Base-by-base conservation (phyloP, 2,113 vertebrate genomes). In the Merops nubicus region DNA sequence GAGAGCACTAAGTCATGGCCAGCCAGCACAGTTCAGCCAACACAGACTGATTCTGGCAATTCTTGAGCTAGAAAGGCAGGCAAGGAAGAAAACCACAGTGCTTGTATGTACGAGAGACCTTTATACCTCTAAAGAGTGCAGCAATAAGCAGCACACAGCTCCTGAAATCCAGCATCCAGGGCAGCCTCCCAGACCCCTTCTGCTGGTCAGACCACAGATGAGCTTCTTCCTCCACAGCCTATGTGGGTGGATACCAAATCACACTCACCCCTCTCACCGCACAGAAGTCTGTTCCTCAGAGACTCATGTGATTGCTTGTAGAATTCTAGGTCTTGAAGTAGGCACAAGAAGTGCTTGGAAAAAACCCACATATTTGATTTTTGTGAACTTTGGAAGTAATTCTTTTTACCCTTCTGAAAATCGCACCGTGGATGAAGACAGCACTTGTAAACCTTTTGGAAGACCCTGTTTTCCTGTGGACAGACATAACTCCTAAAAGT, bases 11-110 rank as follows among this genome's bases (percentile, higher is more conserved):
- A 60, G 65, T 73, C 51, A 87, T 42, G 36, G 73, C 94, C 89
- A 77, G 93, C 89, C 79, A 45, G 60, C 80, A 69, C 34, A 56
- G 77, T 94, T 84, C 60, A 68, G 85, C 36, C 88, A 95, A 31
- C 73, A 76, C 36, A 92, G 80, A 95, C 17, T 47, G 85, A 91
- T 84, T 25, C 29, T 75, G 31, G 48, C 43, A 54, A 53, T 59
- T 74, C 51, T 33, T 76, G 59, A 93, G 54, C 65, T 51, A 90
- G 79, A 91, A 94, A 84, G 48, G 25, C 1, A 2, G 6, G 28
- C n/a, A 48, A 47, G 34, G 21, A 36, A 73, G 19, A 91, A 95
- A 51, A 75, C 34, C 8, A 4, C 50, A 83, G 47, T 62, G 34
- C 60, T 90, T 67, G 38, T 43, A 36, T 23, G 77, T 83, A 92